These are phyloP conservation scores for Cyphomyrus discorhynchus DNA, from an alignment of 2,113 vertebrate genomes.

Conservation along the genomic window DNA sequence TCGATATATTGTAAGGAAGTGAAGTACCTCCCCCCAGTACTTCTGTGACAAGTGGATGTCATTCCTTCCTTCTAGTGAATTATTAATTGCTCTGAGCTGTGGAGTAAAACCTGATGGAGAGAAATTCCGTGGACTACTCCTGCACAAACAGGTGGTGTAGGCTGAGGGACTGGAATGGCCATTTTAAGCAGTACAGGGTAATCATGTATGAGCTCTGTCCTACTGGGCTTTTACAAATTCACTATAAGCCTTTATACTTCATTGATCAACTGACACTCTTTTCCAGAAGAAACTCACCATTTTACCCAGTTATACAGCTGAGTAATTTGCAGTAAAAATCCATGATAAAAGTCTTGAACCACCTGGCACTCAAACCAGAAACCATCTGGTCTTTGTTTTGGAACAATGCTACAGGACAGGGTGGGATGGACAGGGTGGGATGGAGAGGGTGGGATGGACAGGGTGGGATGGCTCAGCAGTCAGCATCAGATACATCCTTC, in stretches of 20 bases:
- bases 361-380: background rate
- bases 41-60: background rate
- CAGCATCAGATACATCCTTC: background rate
- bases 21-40: background rate
- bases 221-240: background rate
- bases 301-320: background rate
- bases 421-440: too few relatives aligned
- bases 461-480: background rate
- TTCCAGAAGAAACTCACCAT: background rate
- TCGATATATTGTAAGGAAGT: background rate
- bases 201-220: background rate
- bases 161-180: background rate
- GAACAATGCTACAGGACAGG: background rate
- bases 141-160: background rate
- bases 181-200: background rate
- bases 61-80: conserved; percentile 9
- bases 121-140: conserved; percentile 3
- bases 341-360: background rate
- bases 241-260: background rate
- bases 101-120: background rate
- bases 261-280: background rate
- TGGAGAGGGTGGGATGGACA: background rate
- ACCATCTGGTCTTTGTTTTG: background rate
- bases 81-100: conserved; percentile 22
- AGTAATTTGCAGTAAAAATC: background rate